These are phyloP conservation scores for Melinaea menophilus DNA, from an alignment of 2,888 invertebrate genomes.

Conservation along the genomic window DNA sequence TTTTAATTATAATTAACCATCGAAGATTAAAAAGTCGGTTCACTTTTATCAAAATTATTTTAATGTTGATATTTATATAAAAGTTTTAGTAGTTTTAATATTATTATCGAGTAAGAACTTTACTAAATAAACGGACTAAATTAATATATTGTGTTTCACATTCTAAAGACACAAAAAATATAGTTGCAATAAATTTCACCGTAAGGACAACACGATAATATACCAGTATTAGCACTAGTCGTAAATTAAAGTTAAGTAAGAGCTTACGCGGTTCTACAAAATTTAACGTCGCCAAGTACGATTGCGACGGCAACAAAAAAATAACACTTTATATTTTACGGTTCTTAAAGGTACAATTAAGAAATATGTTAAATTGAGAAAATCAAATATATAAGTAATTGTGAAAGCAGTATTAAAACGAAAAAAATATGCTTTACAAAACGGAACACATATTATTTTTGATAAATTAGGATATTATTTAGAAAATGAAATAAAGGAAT, in stretches of 20 bases:
- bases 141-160: conserved; percentile 10
- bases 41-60: too few species aligned
- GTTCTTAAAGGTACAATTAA: too few species aligned
- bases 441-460: too few species aligned
- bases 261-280: conserved; percentile 30
- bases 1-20: too few species aligned
- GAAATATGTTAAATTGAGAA: too few species aligned
- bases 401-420: too few species aligned
- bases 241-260: conserved; percentile 32
- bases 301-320: conserved; percentile 19
- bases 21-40: too few species aligned
- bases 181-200: conserved; percentile 24
- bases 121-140: background rate
- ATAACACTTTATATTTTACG: conserved; percentile 7
- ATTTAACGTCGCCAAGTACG: conserved; percentile 32
- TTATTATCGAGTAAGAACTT: background rate
- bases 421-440: too few species aligned
- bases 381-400: too few species aligned
- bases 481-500: too few species aligned
- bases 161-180: conserved; percentile 19
- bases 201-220: conserved; percentile 31
- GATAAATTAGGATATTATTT: too few species aligned
- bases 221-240: conserved; percentile 28
- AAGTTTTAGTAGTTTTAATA: background rate
- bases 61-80: background rate